Percentiles rank a stretch among this genome's conserved stretches.
These are phyloP conservation scores for Drosophila tristis DNA, from an alignment of 1,140 invertebrate genomes.

Conservation along the genomic window DNA sequence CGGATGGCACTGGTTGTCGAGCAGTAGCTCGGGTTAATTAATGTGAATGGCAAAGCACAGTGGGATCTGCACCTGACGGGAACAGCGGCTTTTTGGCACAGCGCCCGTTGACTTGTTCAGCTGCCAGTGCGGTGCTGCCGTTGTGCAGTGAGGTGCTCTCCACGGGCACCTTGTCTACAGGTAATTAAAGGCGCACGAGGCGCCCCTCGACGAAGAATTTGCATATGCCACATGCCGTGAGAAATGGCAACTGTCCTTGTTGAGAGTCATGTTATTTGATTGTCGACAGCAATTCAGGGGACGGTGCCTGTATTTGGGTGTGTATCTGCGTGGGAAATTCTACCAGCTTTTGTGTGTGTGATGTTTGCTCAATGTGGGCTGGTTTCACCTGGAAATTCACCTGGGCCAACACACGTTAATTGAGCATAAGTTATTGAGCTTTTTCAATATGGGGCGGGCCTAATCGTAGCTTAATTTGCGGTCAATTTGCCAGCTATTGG, in stretches of 20 bases:
- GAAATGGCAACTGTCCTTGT: conserved; percentile 70
- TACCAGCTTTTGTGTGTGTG: conserved; percentile 12
- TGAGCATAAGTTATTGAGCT: conserved; percentile 46
- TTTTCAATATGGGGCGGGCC: conserved; percentile 6
- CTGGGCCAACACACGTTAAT: conserved; percentile 40
- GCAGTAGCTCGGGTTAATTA: conserved; percentile 54
- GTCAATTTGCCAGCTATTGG: background rate
- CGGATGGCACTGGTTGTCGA: conserved; percentile 16
- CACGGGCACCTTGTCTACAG: conserved; percentile 59
- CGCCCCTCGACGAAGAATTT: conserved; percentile 55
- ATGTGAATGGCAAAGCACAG: conserved; percentile 45
- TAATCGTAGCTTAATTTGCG: conserved; percentile 23
- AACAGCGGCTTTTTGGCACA: conserved; percentile 57
- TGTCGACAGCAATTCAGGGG: conserved; percentile 58
- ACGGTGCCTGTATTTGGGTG: background rate
- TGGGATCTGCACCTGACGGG: conserved; percentile 8
- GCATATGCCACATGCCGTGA: conserved; percentile 71
- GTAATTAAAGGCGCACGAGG: conserved; percentile 71
- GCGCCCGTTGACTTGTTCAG: conserved; percentile 67
- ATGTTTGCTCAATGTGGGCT: conserved; percentile 38
- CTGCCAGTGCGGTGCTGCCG: conserved; percentile 12
- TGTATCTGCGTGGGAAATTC: conserved; percentile 12
- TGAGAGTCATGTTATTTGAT: conserved; percentile 73
- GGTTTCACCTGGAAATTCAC: conserved; percentile 35
- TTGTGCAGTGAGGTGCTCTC: conserved; percentile 17